A percentile compares a stretch with the other conserved stretches of the same genome.
Conservation (phyloP, 2,888 invertebrate genomes). For the Miltochrista miniata region DNA sequence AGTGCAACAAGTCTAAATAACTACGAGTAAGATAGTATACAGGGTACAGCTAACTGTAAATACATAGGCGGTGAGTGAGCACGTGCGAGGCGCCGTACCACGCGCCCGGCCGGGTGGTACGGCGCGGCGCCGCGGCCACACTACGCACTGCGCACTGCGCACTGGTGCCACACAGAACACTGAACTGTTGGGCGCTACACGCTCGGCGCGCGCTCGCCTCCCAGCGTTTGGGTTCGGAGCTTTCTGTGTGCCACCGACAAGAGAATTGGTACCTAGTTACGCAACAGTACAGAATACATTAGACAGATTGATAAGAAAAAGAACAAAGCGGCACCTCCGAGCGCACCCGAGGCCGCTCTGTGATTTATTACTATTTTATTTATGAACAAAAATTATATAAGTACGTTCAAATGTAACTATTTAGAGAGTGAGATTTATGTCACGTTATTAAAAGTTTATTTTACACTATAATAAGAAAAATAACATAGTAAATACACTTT, state of each 20-base stretch:
- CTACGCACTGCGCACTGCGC: too few relatives aligned
- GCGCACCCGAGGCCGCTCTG: background rate
- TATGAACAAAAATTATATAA: slow-evolving; percentile 3
- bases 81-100: too few relatives aligned
- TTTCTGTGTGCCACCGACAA: background rate
- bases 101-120: too few relatives aligned
- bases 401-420: slow-evolving; percentile 5
- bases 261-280: background rate
- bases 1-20: slow-evolving; percentile 17
- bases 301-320: too few relatives aligned
- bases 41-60: background rate
- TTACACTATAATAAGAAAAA: slow-evolving; percentile 14
- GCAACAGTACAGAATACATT: too few relatives aligned
- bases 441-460: slow-evolving; percentile 8
- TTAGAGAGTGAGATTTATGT: slow-evolving; percentile 8
- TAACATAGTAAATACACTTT: slow-evolving; percentile 18
- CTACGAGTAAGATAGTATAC: background rate
- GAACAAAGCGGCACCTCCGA: too few relatives aligned
- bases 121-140: too few relatives aligned
- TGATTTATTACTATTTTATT: slow-evolving; percentile 7
- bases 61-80: background rate
- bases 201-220: background rate
- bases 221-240: background rate
- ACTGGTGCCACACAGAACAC: too few relatives aligned
- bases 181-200: background rate